Percentiles rank a stretch among this genome's conserved stretches.
phyloP scores from a whole-genome alignment of 2,113 vertebrate genomes.

The Pipa parva region DNA sequence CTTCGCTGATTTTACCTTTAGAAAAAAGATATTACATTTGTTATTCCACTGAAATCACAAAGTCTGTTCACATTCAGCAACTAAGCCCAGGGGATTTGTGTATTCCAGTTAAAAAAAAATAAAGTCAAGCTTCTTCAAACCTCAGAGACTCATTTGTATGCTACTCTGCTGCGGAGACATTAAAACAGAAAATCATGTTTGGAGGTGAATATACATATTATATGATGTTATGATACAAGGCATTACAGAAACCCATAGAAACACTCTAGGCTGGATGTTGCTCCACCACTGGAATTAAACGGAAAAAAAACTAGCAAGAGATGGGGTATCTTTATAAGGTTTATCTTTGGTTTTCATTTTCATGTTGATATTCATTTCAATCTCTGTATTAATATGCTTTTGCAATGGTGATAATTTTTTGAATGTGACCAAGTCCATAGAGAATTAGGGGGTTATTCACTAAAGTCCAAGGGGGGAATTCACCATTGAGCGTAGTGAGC shows the following conservation, averaged over 20 bases:
- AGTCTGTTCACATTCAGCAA: neutral
- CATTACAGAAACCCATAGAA: neutral
- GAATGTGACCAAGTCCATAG: too few species aligned
- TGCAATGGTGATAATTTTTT: too few species aligned
- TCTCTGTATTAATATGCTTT: too few species aligned
- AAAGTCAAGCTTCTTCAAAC: neutral
- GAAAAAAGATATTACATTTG: neutral
- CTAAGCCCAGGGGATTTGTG: neutral
- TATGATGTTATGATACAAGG: neutral
- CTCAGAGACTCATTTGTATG: neutral
- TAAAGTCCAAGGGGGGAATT: too few species aligned
- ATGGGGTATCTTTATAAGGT: neutral
- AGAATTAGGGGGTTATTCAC: too few species aligned
- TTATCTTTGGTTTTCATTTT: neutral
- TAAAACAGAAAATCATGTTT: neutral
- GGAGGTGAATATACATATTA: constrained; percentile 5
- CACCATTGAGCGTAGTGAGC: too few species aligned
- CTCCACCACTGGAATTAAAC: neutral
- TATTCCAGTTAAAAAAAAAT: neutral
- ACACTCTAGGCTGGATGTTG: neutral
- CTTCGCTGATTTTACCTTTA: neutral
- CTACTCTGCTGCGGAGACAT: neutral
- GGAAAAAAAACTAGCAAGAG: neutral
- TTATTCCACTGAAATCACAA: neutral
- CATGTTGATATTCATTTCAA: too few species aligned